Evolutionary conservation across 1,140 invertebrate species (phyloP).

Genomic region (Drosophila sp.): DNA sequence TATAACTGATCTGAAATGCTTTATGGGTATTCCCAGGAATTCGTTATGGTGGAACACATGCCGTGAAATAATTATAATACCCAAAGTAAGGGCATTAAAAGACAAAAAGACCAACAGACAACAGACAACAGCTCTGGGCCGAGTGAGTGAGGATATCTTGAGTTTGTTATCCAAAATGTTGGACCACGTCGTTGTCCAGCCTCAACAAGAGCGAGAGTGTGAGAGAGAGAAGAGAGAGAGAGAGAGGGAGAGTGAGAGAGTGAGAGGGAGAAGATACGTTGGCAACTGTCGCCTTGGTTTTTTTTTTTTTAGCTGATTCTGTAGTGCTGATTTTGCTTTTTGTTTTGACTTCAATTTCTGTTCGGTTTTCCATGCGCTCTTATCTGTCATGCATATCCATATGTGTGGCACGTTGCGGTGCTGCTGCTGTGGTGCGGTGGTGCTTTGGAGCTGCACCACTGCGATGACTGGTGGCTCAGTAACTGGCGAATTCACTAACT

Average conservation of each 20-base stretch:
- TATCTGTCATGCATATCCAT: slow-evolving; percentile 63
- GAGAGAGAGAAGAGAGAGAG: background rate
- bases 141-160: slow-evolving; percentile 64
- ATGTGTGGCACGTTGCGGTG: slow-evolving; percentile 21
- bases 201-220: background rate
- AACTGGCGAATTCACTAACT: slow-evolving; percentile 23
- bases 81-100: background rate
- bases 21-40: too few species aligned
- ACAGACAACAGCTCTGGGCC: slow-evolving; percentile 22
- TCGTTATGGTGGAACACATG: background rate
- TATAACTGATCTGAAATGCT: too few species aligned
- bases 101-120: slow-evolving; percentile 36
- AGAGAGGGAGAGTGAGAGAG: background rate
- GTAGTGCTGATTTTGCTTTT: slow-evolving; percentile 58
- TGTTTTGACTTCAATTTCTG: slow-evolving; percentile 47
- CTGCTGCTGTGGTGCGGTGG: slow-evolving; percentile 6
- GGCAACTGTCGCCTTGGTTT: slow-evolving; percentile 49
- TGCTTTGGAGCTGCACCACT: slow-evolving; percentile 11
- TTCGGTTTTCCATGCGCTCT: slow-evolving; percentile 42
- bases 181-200: slow-evolving; percentile 44
- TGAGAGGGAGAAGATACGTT: slow-evolving; percentile 9
- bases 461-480: slow-evolving; percentile 5
- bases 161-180: slow-evolving; percentile 77
- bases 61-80: background rate
- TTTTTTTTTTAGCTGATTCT: slow-evolving; percentile 70